These are phyloP conservation scores for Corythornis vintsioides DNA, from an alignment of 2,113 vertebrate genomes.

Conservation along the genomic window DNA sequence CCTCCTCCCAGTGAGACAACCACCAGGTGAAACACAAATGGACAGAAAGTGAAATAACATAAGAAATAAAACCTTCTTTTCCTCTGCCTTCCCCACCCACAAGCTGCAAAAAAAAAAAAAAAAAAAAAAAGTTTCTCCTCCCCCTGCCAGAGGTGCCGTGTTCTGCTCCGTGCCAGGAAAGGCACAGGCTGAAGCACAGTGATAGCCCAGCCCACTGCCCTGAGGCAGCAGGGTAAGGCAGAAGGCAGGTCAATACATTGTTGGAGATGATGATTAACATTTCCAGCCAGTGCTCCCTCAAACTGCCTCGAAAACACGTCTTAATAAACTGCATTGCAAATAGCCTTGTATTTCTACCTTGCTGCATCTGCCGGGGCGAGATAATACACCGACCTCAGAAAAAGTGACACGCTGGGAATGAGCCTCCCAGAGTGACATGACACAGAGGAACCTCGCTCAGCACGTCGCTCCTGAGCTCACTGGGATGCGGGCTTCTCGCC, in stretches of 20 bases:
- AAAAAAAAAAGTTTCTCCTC: background rate
- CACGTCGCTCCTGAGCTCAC: background rate
- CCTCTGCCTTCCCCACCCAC: background rate
- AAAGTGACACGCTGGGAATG: conserved; percentile 51
- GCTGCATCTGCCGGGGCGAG: conserved; percentile 60
- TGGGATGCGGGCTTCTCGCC: background rate
- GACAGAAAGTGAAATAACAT: too few relatives aligned
- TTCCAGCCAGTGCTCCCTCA: conserved; percentile 51
- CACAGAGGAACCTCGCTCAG: conserved; percentile 18
- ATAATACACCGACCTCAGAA: conserved; percentile 58
- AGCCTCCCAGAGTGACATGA: conserved; percentile 12
- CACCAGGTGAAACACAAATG: background rate
- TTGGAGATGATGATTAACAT: conserved; percentile 52
- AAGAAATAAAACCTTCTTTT: background rate
- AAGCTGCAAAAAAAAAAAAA: background rate
- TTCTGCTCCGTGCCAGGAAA: background rate
- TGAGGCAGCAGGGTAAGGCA: background rate
- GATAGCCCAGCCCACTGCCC: background rate
- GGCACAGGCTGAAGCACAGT: background rate
- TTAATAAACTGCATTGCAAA: conserved; percentile 69
- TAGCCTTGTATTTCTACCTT: conserved; percentile 59
- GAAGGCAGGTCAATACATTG: conserved; percentile 26
- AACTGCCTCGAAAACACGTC: conserved; percentile 49
- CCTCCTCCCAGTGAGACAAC: conserved; percentile 8
- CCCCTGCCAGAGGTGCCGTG: background rate